A percentile compares a stretch with the other conserved stretches of the same genome.
These are phyloP conservation scores for Brachyptera risi DNA, from an alignment of 2,888 invertebrate species.

Conservation along the genomic window DNA sequence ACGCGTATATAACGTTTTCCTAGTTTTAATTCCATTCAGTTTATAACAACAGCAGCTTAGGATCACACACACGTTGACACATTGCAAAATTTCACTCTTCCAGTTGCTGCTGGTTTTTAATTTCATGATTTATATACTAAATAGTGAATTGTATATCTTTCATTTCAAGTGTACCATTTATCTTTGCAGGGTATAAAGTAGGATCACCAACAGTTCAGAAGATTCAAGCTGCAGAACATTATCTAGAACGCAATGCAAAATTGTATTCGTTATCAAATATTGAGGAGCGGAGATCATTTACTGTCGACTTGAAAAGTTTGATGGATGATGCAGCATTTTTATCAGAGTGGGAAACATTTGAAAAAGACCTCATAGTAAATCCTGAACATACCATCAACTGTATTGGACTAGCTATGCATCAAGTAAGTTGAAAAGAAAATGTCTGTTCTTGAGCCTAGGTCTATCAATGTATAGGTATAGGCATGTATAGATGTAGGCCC, in stretches of 20 bases:
- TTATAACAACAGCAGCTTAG: no score
- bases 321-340: slow-evolving; percentile 54
- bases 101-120: no score
- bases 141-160: slow-evolving; percentile 9
- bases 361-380: slow-evolving; percentile 59
- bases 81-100: no score
- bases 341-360: slow-evolving; percentile 59
- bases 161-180: slow-evolving; percentile 9
- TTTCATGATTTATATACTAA: no score
- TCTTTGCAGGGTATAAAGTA: slow-evolving; percentile 46
- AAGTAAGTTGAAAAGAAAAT: no score
- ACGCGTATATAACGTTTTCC: no score
- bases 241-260: slow-evolving; percentile 48
- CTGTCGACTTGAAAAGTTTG: slow-evolving; percentile 56
- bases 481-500: no score
- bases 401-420: slow-evolving; percentile 75
- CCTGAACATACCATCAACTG: slow-evolving; percentile 65
- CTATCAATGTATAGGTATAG: no score
- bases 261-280: slow-evolving; percentile 55
- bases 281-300: slow-evolving; percentile 54
- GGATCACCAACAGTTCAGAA: slow-evolving; percentile 49
- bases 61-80: no score
- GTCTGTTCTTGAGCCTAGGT: no score
- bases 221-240: slow-evolving; percentile 53
- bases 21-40: no score